Conservation (phyloP, 2,113 vertebrate species). For the Rattus norvegicus region GRCr8 NC_086025.1:132185501-132186000, state of each 20-base stretch:
- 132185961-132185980: not conserved
- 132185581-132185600: no score
- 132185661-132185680: not conserved
- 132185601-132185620: not conserved
- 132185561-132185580: not conserved
- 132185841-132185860: not conserved
- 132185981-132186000: not conserved
- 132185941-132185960: not conserved
- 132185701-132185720: not conserved
- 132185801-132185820: not conserved
- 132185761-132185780: not conserved
- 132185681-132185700: not conserved
- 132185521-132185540: not conserved
- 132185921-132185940: not conserved
- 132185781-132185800: not conserved
- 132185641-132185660: not conserved
- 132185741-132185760: not conserved
- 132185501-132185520: not conserved
- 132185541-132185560: not conserved
- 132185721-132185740: no score
- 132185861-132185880: not conserved
- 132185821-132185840: not conserved
- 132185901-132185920: not conserved
- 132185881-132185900: not conserved
- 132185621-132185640: not conserved